Evolutionary conservation across 1,140 invertebrate genomes (phyloP).

Genomic region (Druon quercuslanigerum): DNA sequence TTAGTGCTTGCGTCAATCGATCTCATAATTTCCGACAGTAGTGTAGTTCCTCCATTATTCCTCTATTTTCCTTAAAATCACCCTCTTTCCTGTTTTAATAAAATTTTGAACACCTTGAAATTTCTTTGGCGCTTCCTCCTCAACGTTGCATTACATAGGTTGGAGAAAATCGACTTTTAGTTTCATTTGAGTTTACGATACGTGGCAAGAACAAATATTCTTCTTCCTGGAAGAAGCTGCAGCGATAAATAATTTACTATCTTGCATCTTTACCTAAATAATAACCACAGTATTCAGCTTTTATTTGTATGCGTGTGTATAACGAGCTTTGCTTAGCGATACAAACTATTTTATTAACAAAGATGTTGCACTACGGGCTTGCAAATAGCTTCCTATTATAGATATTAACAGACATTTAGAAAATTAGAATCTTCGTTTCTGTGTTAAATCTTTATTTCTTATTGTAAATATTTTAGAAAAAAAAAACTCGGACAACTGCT

Average conservation of each 20-base stretch:
- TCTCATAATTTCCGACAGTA: no score
- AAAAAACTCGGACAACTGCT: no score
- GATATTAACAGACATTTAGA: no score
- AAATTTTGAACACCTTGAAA: background rate
- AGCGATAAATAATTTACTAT: slow-evolving; percentile 28
- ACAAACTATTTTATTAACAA: background rate
- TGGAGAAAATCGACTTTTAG: background rate
- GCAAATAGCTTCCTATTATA: no score
- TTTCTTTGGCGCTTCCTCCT: background rate
- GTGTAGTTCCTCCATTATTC: no score
- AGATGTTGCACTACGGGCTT: background rate
- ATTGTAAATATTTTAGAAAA: no score
- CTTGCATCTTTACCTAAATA: slow-evolving; percentile 7
- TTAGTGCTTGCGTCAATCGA: no score
- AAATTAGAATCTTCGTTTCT: no score
- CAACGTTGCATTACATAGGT: no score
- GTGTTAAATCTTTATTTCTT: no score
- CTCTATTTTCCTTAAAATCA: no score
- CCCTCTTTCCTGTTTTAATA: no score
- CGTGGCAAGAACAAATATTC: slow-evolving; percentile 17
- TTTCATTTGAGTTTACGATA: background rate
- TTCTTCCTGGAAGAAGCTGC: slow-evolving; percentile 16
- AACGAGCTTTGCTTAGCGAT: slow-evolving; percentile 1
- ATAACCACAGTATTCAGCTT: slow-evolving; percentile 23
- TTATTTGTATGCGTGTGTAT: background rate